These are phyloP conservation scores for Mesaphorura yosii DNA, from an alignment of 1,140 invertebrate species.

Conservation along the genomic window DNA sequence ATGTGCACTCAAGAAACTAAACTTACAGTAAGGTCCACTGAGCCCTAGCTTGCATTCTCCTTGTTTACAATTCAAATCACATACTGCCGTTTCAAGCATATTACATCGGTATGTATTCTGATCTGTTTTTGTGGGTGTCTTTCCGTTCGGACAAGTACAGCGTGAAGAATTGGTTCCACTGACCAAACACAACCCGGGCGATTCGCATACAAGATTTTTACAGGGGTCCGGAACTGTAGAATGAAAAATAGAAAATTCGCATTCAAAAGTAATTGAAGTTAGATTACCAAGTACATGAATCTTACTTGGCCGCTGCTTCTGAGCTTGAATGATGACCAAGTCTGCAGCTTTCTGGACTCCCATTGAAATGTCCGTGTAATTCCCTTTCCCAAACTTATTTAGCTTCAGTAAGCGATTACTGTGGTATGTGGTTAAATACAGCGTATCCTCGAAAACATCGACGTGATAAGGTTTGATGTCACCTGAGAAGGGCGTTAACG, in stretches of 20 bases:
- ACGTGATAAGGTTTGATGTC: slow-evolving; percentile 50
- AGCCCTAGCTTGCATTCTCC: slow-evolving; percentile 45
- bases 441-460: slow-evolving; percentile 59
- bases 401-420: slow-evolving; percentile 52
- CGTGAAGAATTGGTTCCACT: slow-evolving; percentile 32
- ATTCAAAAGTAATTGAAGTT: slow-evolving; percentile 37
- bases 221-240: slow-evolving; percentile 36
- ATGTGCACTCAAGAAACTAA: slow-evolving; percentile 41
- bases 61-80: slow-evolving; percentile 40
- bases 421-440: slow-evolving; percentile 54
- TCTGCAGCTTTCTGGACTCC: slow-evolving; percentile 48
- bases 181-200: slow-evolving; percentile 34
- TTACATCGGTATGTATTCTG: slow-evolving; percentile 17
- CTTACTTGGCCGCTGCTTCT: slow-evolving; percentile 41
- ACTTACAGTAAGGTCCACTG: slow-evolving; percentile 44
- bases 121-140: slow-evolving; percentile 27
- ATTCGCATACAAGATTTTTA: slow-evolving; percentile 39
- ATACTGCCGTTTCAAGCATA: slow-evolving; percentile 30
- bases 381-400: slow-evolving; percentile 54
- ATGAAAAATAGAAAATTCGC: slow-evolving; percentile 27
- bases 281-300: slow-evolving; percentile 11
- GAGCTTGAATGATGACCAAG: slow-evolving; percentile 53
- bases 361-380: slow-evolving; percentile 44
- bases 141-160: slow-evolving; percentile 56
- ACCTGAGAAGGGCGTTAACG: slow-evolving; percentile 2